Evolutionary conservation across 2,888 invertebrate genomes (phyloP).

Genomic region (Synanthedon tipuliformis): DNA sequence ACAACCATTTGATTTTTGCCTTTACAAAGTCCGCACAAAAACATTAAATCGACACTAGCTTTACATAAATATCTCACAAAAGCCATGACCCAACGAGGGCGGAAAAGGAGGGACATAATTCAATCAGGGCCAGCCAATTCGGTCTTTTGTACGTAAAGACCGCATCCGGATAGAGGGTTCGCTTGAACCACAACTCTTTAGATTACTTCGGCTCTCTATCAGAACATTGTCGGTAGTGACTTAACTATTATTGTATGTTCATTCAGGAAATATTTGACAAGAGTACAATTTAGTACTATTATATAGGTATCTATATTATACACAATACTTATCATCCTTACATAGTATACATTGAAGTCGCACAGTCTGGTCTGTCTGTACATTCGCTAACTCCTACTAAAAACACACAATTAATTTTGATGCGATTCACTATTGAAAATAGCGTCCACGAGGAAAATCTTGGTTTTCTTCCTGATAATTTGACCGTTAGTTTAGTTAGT

Average conservation of each 20-base stretch:
- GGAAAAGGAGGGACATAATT: conserved; percentile 51
- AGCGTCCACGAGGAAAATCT: too few species aligned
- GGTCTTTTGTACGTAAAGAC: conserved; percentile 62
- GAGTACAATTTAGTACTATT: background rate
- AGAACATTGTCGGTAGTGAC: conserved; percentile 10
- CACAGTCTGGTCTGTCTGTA: too few species aligned
- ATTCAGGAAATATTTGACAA: background rate
- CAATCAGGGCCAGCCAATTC: conserved; percentile 54
- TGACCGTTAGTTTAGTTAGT: background rate
- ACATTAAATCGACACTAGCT: conserved; percentile 11
- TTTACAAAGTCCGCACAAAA: background rate
- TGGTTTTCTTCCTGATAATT: too few species aligned
- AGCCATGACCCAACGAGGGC: conserved; percentile 32
- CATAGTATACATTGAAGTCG: too few species aligned
- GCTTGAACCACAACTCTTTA: conserved; percentile 7
- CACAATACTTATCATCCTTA: too few species aligned
- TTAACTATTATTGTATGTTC: background rate
- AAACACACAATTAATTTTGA: too few species aligned
- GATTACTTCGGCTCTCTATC: conserved; percentile 17
- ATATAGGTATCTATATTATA: too few species aligned
- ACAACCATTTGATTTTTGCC: background rate
- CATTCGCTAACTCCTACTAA: too few species aligned
- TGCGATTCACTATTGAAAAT: too few species aligned
- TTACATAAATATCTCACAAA: conserved; percentile 37
- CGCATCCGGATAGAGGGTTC: conserved; percentile 35